Evolutionary conservation across 2,888 invertebrate genomes (phyloP).

Genomic region (Sialis lutaria): DNA sequence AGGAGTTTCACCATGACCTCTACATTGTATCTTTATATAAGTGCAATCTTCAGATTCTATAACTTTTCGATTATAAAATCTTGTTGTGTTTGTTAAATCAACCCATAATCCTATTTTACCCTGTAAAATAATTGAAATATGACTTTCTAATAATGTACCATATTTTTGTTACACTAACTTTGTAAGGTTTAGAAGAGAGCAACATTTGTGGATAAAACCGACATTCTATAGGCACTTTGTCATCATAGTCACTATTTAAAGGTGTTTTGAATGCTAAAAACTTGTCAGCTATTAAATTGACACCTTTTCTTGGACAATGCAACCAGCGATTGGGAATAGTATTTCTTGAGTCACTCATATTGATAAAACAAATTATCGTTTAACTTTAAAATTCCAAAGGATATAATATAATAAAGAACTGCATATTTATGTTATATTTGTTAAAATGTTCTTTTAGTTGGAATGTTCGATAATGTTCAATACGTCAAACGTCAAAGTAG

Average conservation of each 20-base stretch:
- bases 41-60: constrained; percentile 59
- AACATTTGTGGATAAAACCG: constrained; percentile 81
- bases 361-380: neutral
- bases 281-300: constrained; percentile 52
- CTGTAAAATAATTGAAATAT: constrained; percentile 27
- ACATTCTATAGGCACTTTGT: constrained; percentile 65
- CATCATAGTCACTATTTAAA: constrained; percentile 62
- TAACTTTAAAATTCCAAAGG: no score
- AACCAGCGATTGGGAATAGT: constrained; percentile 75
- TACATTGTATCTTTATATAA: constrained; percentile 78
- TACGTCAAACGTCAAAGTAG: no score
- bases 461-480: no score
- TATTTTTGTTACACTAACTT: no score
- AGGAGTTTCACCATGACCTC: constrained; percentile 89
- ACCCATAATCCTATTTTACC: constrained; percentile 86
- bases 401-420: no score
- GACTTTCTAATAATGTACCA: neutral
- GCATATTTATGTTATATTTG: no score
- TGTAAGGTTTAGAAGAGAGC: constrained; percentile 28
- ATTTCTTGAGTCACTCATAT: constrained; percentile 12
- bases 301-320: constrained; percentile 69
- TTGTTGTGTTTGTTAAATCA: constrained; percentile 85
- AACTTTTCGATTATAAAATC: constrained; percentile 77
- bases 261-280: constrained; percentile 95
- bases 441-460: no score